Base-by-base conservation (phyloP, 2,797 vertebrate genomes). In the Leptatherina wallacei region DNA sequence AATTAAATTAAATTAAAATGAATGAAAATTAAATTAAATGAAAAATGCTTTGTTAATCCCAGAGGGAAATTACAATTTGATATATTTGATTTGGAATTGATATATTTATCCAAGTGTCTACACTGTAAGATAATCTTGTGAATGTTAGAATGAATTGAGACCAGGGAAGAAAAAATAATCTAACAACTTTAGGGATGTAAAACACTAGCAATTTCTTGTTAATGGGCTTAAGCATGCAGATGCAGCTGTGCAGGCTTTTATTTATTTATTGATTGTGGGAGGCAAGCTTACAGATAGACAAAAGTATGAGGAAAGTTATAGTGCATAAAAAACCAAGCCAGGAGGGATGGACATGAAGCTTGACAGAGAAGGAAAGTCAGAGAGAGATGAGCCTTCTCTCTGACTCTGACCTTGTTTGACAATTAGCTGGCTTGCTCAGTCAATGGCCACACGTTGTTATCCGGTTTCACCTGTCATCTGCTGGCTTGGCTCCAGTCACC, bases 381-480 rank as follows among this genome's bases (percentile, higher is more conserved):
- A 47, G 27, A n/a, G 13, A 78, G 64, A 60, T 57, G 60, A 47
- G 60, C 61, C 40, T 55, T 66, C 42, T 71, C 40, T 58, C 54
- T 82, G 63, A 60, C 69, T 85, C 75, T 77, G 75, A 77, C 67
- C 61, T 78, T 54, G 75, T 81, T 84, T 86, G 73, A 78, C 69
- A 88, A 85, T 90, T 83, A 88, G 66, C 82, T 69, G n/a, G 51
- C 55, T 59, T 33, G 22, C 36, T 35, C 67, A 73, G 70, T 83
- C 81, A 81, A 60, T 69, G 62, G 66, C 75, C 84, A 29, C 75
- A 58, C 62, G 51, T 82, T 80, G 72, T 71, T 69, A 81, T 80
- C 73, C 78, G 77, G 14, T 73, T 49, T 73, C 68, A 67, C 71
- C 52, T 71, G 71, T 79, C 76, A 74, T 51, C 63, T 61, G 30